Evolutionary conservation across 2,797 vertebrate genomes (phyloP), one percentile per base, ranked within the genome.

Genomic region (Anabacerthia variegaticeps): DNA sequence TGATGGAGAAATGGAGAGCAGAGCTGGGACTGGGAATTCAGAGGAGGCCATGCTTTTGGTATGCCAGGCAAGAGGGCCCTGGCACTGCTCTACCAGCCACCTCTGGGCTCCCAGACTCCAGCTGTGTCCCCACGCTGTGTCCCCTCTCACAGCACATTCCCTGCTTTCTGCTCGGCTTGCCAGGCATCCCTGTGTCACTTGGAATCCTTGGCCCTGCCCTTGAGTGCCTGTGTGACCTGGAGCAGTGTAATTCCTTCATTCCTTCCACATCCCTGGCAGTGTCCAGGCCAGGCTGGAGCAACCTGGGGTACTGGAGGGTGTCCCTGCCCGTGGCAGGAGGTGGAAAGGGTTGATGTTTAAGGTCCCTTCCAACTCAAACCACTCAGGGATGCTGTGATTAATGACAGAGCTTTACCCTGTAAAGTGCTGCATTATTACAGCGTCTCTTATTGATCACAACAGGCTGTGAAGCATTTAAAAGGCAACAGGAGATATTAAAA

Each of bases 401-500:
- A 52, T 34, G 36, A 5, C 61, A 87, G 37, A 51, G 41, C 61
- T 88, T 58, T 88, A 89, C 77, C 74, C 86, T 92, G 74, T 43
- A 61, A 93, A 83, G 54, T 80, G 61, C 75, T 65, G 56, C 49
- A 6, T 74, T 71, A 51, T 56, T 87, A 14, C 55, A 59, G 0
- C 11, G 7, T 11, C 67, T 77, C 59, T 73, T 58, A 89, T 77
- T 56, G 86, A 68, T 65, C 24, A 3, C 79, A 82, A 68, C 24
- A 82, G 37, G 52, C 68, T 2, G 0, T 32, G 81, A 79, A 89
- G 52, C 75, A 15, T 90, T 82, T 82, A 52, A 83, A 83, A 89
- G 71, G 34, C 65, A 30, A 51, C 55, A 20, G 68, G 56, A 77
- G 88, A 8, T 83, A 89, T 28, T 73, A 79, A 93, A 86, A 88